phyloP scores from a whole-genome alignment of 2,797 vertebrate genomes.

The Pseudochirops cupreus region DNA sequence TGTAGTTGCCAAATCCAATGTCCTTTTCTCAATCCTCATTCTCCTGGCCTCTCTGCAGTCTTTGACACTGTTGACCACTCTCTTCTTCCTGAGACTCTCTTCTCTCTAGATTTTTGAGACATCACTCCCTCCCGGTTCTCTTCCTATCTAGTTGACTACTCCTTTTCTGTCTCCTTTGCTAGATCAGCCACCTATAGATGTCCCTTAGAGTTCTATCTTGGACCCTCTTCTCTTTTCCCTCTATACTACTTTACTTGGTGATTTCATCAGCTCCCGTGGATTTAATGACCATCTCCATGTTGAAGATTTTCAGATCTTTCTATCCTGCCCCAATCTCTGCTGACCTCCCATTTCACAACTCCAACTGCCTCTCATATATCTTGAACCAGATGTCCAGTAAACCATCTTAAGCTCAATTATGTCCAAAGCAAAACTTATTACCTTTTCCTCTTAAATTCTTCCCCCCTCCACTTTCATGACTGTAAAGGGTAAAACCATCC shows the following conservation, averaged over 20 bases:
- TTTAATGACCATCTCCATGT: not conserved
- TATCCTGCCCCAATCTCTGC: not conserved
- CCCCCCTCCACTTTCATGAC: too few relatives aligned
- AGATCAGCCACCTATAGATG: not conserved
- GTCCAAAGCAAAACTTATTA: not conserved
- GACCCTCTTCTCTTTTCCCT: not conserved
- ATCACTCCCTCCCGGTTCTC: not conserved
- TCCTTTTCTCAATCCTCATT: not conserved
- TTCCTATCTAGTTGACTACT: not conserved
- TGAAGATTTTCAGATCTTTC: not conserved
- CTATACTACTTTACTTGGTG: not conserved
- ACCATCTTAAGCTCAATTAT: not conserved
- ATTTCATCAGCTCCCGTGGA: not conserved
- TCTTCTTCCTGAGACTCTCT: not conserved
- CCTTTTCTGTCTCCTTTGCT: not conserved
- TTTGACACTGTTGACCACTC: not conserved
- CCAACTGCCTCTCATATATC: not conserved
- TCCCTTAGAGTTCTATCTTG: not conserved
- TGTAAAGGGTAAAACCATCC: too few relatives aligned
- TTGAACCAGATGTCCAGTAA: not conserved
- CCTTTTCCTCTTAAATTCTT: not conserved
- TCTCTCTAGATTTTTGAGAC: not conserved
- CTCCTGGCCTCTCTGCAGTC: not conserved
- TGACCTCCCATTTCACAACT: not conserved
- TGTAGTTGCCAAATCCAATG: not conserved